A percentile compares a stretch with the other conserved stretches of the same genome.
These are phyloP conservation scores for Lipophrys pholis DNA, from an alignment of 2,113 vertebrate genomes.

Conservation along the genomic window DNA sequence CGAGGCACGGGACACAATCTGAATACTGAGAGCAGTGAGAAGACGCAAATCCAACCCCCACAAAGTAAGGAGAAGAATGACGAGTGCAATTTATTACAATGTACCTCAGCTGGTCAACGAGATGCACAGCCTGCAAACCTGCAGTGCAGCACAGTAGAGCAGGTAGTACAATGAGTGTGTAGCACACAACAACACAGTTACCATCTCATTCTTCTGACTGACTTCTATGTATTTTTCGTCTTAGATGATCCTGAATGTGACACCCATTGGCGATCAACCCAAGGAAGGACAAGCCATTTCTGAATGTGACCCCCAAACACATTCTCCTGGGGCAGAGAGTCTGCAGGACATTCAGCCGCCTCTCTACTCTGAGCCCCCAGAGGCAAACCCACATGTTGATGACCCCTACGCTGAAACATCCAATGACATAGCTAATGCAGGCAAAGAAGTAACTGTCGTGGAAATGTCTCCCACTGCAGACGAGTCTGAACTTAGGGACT, in stretches of 20 bases:
- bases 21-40: neutral
- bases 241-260: constrained; percentile 16
- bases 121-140: constrained; percentile 15
- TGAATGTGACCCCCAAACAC: constrained; percentile 10
- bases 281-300: constrained; percentile 5
- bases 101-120: constrained; percentile 1
- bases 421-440: constrained; percentile 1
- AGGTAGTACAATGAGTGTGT: constrained; percentile 36
- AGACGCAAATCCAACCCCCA: neutral
- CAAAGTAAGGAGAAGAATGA: constrained; percentile 16
- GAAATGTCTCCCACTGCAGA: constrained; percentile 18
- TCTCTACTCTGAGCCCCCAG: constrained; percentile 8
- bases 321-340: constrained; percentile 11
- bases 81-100: neutral
- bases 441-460: constrained; percentile 9
- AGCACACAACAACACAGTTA: neutral
- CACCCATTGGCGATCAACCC: neutral
- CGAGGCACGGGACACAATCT: neutral
- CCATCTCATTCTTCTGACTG: neutral
- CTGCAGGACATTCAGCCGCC: neutral
- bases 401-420: constrained; percentile 8
- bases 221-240: neutral
- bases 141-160: constrained; percentile 19
- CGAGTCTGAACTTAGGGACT: constrained; percentile 33
- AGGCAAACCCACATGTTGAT: neutral